Evolutionary conservation across 64 coral and sea anemone species (phyloP), one percentile per base, ranked within the genome.

Genomic region (Montipora sp.): DNA sequence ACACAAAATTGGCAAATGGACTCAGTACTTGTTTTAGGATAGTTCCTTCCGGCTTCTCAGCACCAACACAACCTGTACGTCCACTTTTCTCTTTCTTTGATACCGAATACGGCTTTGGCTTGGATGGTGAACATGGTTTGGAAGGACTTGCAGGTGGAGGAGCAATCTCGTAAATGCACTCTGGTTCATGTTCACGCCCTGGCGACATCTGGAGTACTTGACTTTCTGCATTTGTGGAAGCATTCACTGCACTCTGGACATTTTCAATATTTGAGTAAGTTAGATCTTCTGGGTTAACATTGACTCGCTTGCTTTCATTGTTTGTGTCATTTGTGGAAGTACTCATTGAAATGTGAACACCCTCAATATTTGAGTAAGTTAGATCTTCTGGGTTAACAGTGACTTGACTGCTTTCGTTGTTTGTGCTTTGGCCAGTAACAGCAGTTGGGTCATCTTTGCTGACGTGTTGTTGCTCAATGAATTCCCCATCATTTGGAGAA

Each of bases 301-400:
- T 3, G 3, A 23, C 45, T 47, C n/a, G 27, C 10, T 10, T 51
- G 20, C 9, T 71, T 70, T 12, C 8, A 9, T 27, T 22, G 47
- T 20, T 8, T 45, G 21, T 43, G 24, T 9, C 36, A 36, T 36
- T 36, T 36, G 36, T 2, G 36, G 36, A 36, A 36, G 36, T 36
- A 36, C 36, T 36, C 36, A 36, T 36, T 71, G n/a, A 3, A 47
- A 49, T 18, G 46, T 12, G 16, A 0, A 21, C 8, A 20, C 24
- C 16, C 65, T 72, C 61, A 14, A 71, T 8, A 49, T 71, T 85
- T 13, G 82, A 85, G 21, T 85, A 85, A 16, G 66, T 66, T 50
- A 48, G 9, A 71, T 71, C 27, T 5, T 51, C 82, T 9, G 45
- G 47, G 7, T 2, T 0, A 0, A 4, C 8, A 14, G 51, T 1